Base-by-base conservation (phyloP, 2,113 vertebrate genomes). In the Tor tambroides region DNA sequence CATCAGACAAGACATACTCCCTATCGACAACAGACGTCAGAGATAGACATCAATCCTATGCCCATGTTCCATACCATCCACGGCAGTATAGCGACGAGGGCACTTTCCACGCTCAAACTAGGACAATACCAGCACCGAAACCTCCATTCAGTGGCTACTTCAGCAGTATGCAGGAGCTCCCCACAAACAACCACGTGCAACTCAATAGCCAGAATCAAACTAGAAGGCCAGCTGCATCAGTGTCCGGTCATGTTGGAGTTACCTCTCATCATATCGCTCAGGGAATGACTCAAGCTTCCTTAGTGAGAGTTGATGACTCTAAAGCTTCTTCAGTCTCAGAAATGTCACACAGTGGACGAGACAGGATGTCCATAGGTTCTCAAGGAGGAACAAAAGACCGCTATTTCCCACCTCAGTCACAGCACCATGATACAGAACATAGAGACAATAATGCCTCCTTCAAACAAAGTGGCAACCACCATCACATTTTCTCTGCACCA, bases 1-100 rank as follows among this genome's bases (percentile, higher is more conserved):
- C 61, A 87, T 89, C 92, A 0, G 93, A 91, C 92, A 94, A 92
- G 88, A 93, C 94, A 56, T 96, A 94, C 85, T 97, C 97, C 4
- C 90, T 95, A 77, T 97, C 97, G 86, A 96, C 93, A 91, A 92
- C 90, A 0, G 97, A 98, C 0, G 87, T 96, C 46, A 91, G 91
- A 7, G 94, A 93, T 86, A 91, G 91, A 15, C 96, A 95, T 12
- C 87, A 95, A 1, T 0, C 86, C 38, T 90, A 90, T 6, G 0
- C 81, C 54, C 91, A 88, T 8, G 43, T 32, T 1, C 92, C 91
- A 87, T 93, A 94, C 76, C 96, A 97, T 91, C 93, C 93, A 8
- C 94, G 95, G 85, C 96, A 97, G 67, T 93, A 93, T 78, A 96
- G 96, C 0, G 96, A 98, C 14, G 96, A 97, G 91, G 95, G 95